Percentiles rank a stretch among this genome's conserved stretches.
Evolutionary conservation across 2,113 vertebrate species (phyloP).

Genomic region (Halcyon malimbica): DNA sequence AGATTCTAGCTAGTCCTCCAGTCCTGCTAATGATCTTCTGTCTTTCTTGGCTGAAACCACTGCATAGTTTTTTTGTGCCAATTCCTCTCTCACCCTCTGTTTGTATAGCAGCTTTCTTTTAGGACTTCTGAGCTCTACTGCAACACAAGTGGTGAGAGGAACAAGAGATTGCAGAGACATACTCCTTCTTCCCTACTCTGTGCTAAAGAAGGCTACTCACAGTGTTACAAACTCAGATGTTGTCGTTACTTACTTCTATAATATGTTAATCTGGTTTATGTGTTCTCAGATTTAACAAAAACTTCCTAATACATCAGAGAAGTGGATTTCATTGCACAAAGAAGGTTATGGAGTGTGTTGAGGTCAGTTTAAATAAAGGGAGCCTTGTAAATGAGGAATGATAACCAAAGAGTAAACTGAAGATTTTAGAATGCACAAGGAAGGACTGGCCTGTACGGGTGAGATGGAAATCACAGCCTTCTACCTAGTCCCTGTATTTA

Average conservation of each 20-base stretch:
- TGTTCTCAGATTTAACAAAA: background rate
- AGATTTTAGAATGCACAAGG: background rate
- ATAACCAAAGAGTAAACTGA: background rate
- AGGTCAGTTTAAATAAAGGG: background rate
- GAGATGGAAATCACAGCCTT: background rate
- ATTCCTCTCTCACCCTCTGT: background rate
- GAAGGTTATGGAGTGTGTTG: background rate
- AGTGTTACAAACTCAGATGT: background rate
- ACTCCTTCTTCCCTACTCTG: background rate
- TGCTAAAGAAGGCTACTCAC: background rate
- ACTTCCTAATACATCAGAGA: background rate
- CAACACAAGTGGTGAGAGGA: background rate
- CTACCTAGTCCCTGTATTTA: rapidly evolving
- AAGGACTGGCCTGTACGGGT: rapidly evolving
- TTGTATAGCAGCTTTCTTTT: background rate
- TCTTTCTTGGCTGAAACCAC: background rate
- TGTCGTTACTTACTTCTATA: background rate
- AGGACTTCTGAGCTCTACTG: background rate
- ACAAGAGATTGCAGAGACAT: background rate
- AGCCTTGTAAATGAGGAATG: background rate
- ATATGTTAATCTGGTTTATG: background rate
- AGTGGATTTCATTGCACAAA: background rate
- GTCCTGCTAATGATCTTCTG: background rate
- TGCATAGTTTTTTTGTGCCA: background rate
- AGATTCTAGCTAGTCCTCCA: background rate